Conservation (phyloP, 2,797 vertebrate genomes). For the Acrossocheilus fasciatus region DNA sequence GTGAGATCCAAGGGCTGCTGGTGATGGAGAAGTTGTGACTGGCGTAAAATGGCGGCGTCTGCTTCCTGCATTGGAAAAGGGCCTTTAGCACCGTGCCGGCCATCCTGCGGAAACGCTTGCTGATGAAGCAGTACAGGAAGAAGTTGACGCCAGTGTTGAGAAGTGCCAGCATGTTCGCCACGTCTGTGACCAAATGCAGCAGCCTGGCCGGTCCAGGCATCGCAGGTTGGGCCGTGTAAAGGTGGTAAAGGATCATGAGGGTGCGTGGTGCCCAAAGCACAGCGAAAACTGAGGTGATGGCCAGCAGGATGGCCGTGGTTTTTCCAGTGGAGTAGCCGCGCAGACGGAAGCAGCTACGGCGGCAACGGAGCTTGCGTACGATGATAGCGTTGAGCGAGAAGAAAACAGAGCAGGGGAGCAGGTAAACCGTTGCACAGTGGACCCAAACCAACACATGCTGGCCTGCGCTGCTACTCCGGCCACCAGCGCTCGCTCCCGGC, state of each 20-base stretch:
- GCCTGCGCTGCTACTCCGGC: conserved; percentile 77
- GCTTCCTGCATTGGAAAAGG: conserved; percentile 86
- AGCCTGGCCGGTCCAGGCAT: conserved; percentile 83
- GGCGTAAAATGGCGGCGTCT: conserved; percentile 81
- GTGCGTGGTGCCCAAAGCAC: conserved; percentile 94
- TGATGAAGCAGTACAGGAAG: conserved; percentile 99
- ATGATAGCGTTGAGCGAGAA: conserved; percentile 93
- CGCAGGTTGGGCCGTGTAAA: conserved; percentile 86
- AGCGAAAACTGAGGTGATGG: conserved; percentile 95
- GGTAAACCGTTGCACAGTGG: conserved; percentile 92
- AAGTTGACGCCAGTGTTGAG: conserved; percentile 98
- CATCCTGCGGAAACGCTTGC: conserved; percentile 95
- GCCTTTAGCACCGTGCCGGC: conserved; percentile 90
- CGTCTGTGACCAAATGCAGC: conserved; percentile 87
- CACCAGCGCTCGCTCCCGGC: conserved; percentile 60
- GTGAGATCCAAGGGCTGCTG: conserved; percentile 98
- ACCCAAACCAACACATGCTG: conserved; percentile 94
- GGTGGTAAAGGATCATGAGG: conserved; percentile 92
- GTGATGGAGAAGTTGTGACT: conserved; percentile 98
- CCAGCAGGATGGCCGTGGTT: conserved; percentile 93
- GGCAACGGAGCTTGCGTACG: conserved; percentile 87
- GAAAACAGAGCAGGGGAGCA: conserved; percentile 95
- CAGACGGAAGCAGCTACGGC: conserved; percentile 90
- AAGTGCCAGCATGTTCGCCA: conserved; percentile 95
- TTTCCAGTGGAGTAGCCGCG: conserved; percentile 94